A percentile compares a stretch with the other conserved stretches of the same genome.
phyloP scores from a whole-genome alignment of 2,113 vertebrate species.

The Polypterus senegalus region DNA sequence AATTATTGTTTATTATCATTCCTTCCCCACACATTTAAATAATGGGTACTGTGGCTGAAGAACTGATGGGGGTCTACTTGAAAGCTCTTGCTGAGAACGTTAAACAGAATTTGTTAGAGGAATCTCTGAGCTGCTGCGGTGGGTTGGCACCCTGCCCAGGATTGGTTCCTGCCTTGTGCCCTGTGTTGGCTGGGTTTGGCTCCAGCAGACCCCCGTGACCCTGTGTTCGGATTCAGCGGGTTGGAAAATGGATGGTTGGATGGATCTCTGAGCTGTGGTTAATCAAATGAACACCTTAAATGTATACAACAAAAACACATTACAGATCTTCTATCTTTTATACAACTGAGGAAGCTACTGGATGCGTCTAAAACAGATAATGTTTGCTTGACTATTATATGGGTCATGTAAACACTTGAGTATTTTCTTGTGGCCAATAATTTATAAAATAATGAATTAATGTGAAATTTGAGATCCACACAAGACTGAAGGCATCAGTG shows the following conservation, averaged over 20 bases:
- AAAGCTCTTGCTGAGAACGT: background rate
- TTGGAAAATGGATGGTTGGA: too few relatives aligned
- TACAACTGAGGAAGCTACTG: conserved; percentile 12
- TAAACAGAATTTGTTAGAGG: too few relatives aligned
- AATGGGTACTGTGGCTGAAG: conserved; percentile 4
- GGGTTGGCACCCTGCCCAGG: too few relatives aligned
- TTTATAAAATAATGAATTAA: too few relatives aligned
- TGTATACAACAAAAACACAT: conserved; percentile 12
- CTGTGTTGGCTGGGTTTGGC: too few relatives aligned
- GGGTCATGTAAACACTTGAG: background rate
- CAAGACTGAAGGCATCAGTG: too few relatives aligned
- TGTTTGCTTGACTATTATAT: background rate
- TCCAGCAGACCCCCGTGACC: too few relatives aligned
- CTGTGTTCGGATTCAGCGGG: too few relatives aligned
- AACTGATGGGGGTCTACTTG: conserved; percentile 2
- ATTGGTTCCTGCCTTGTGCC: too few relatives aligned
- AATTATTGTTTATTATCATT: conserved; percentile 19
- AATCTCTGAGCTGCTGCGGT: background rate
- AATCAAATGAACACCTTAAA: conserved; percentile 14
- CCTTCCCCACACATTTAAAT: conserved; percentile 9
- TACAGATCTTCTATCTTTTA: conserved; percentile 8
- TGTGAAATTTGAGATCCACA: too few relatives aligned
- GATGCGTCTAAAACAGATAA: conserved; percentile 13
- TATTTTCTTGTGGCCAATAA: too few relatives aligned
- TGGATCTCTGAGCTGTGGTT: background rate